phyloP scores from a whole-genome alignment of 2,888 invertebrate species.

The Elmis aenea region DNA sequence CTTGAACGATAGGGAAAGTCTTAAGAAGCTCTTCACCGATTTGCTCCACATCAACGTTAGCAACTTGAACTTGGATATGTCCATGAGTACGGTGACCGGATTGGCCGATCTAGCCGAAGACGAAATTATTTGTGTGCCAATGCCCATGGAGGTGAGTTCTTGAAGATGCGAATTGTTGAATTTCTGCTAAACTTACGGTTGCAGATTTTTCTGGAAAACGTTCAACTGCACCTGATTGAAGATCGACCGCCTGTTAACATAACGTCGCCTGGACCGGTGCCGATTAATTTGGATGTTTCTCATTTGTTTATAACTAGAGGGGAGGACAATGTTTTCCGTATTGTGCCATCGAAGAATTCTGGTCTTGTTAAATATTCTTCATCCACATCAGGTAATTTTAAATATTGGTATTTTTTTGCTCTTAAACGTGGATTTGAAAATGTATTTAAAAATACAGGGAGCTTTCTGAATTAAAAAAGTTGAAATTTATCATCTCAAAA shows the following conservation, averaged over 20 bases:
- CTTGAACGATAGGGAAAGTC: constrained; percentile 44
- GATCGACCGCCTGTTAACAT: constrained; percentile 77
- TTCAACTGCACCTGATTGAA: constrained; percentile 72
- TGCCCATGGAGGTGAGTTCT: constrained; percentile 70
- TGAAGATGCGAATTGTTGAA: constrained; percentile 17
- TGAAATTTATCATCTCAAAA: too few relatives aligned
- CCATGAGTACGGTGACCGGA: constrained; percentile 78
- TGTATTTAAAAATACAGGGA: too few relatives aligned
- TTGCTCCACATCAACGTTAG: constrained; percentile 60
- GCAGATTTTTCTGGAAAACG: constrained; percentile 69
- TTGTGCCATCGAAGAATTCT: constrained; percentile 52
- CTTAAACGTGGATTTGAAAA: background rate
- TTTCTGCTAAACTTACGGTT: background rate
- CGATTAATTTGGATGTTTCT: constrained; percentile 69
- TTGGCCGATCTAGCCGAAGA: constrained; percentile 82
- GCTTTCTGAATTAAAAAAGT: too few relatives aligned
- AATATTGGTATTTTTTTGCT: background rate
- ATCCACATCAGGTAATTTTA: constrained; percentile 23
- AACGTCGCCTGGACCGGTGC: constrained; percentile 77
- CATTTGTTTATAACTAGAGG: constrained; percentile 67
- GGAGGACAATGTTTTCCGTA: constrained; percentile 66
- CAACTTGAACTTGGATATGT: constrained; percentile 63
- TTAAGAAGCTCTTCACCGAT: constrained; percentile 48
- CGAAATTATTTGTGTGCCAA: constrained; percentile 73
- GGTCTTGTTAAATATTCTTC: constrained; percentile 17